Evolutionary conservation across 2,888 invertebrate genomes (phyloP).

Genomic region (Mechanitis mazaeus): DNA sequence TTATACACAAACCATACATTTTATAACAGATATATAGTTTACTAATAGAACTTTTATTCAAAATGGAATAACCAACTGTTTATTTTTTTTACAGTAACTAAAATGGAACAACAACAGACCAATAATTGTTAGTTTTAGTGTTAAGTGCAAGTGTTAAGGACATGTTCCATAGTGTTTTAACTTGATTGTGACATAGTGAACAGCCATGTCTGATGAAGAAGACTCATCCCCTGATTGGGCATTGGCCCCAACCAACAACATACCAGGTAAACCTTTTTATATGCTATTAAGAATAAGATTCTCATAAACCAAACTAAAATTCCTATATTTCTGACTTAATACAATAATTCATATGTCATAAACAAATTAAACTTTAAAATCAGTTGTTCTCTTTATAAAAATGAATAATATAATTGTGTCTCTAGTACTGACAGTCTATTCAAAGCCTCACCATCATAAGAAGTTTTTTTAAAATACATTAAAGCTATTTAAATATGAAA

Average conservation of each 20-base stretch:
- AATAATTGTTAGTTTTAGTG: conserved; percentile 45
- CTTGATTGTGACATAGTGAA: conserved; percentile 27
- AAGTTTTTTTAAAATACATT: too few species aligned
- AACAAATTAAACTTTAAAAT: too few species aligned
- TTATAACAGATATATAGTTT: neutral
- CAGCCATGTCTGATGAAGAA: conserved; percentile 70
- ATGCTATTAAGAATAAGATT: neutral
- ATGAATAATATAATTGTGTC: too few species aligned
- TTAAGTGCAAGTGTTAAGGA: conserved; percentile 43
- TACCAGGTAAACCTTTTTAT: conserved; percentile 53
- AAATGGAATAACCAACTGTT: too few species aligned
- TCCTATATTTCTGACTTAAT: too few species aligned
- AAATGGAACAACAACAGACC: conserved; percentile 40
- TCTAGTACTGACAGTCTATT: too few species aligned
- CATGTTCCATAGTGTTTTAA: conserved; percentile 41
- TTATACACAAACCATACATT: neutral
- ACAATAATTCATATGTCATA: too few species aligned
- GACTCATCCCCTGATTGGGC: conserved; percentile 68
- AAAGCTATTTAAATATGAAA: neutral
- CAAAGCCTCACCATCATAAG: too few species aligned
- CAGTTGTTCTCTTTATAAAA: too few species aligned
- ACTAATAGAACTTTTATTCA: neutral
- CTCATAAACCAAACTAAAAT: too few species aligned
- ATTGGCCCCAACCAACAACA: conserved; percentile 60
- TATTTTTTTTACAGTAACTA: conserved; percentile 38